Conservation (phyloP, 2,113 vertebrate species). For the Diadophis punctatus region DNA sequence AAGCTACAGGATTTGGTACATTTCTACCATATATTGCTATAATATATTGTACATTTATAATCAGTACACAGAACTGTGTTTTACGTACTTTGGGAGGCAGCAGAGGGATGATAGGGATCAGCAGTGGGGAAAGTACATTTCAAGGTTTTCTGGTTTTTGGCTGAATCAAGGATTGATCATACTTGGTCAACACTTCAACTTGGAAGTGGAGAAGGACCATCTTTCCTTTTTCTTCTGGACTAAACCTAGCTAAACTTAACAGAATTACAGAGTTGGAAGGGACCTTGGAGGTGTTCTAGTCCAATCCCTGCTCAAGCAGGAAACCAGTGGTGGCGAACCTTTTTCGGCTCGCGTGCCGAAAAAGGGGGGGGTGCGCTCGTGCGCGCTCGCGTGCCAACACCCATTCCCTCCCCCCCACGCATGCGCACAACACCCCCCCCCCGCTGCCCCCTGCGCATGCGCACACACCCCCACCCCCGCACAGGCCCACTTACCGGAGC, state of each 20-base stretch:
- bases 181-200: not conserved
- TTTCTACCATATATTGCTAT: not conserved
- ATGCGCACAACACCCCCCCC: too few species aligned
- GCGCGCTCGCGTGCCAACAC: too few species aligned
- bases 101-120: not conserved
- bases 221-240: not conserved
- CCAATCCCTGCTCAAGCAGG: not conserved
- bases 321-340: too few species aligned
- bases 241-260: not conserved
- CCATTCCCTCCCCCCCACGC: too few species aligned
- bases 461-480: too few species aligned
- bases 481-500: too few species aligned
- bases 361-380: too few species aligned
- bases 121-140: not conserved
- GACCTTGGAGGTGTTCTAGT: not conserved
- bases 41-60: not conserved
- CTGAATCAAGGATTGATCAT: not conserved
- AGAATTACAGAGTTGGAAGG: not conserved
- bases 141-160: not conserved
- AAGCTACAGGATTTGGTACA: not conserved
- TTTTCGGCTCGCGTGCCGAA: too few species aligned
- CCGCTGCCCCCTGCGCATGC: too few species aligned
- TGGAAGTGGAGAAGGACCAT: not conserved
- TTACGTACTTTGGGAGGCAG: not conserved
- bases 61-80: not conserved